Base-by-base conservation (phyloP, 2,113 vertebrate species). In the Spheniscus mendiculus region DNA sequence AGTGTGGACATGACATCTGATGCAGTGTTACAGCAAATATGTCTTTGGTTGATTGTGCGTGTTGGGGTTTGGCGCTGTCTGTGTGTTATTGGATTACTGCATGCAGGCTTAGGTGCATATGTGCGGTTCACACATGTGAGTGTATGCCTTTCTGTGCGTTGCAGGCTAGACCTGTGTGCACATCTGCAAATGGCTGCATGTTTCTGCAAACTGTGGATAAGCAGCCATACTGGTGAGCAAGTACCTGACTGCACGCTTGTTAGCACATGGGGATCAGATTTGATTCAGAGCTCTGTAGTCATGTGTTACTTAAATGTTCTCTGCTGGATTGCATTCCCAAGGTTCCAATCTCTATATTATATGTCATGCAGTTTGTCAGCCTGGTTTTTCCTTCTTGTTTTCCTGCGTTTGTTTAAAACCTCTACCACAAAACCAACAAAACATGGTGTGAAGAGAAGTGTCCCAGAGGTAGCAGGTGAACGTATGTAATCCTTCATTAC, bases 351-450 rank as follows among this genome's bases (percentile, higher is more conserved):
- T 83, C 40, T 76, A 4, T 22, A 16, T 56, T 30, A 3, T 78
- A 59, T 71, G 91, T 96, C 73, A 80, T 94, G 93, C 93, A 93
- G 70, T 95, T 93, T 96, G 87, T 97, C 96, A 97, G 87, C 56
- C 69, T 89, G 47, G 62, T 17, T 70, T 95, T 95, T 69, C 22
- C 53, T 89, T 87, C 79, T 96, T 8, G 70, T 95, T 94, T 91
- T 96, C 56, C 82, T 92, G 87, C 27, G 23, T 90, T 97, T 97
- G 90, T 97, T 95, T 95, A 94, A 89, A 97, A 82, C 53, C 65
- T 95, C 87, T 95, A 77, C 91, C 81, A 81, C 90, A 92, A 86
- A 92, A 16, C 40, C 83, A 80, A 92, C 88, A 88, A 87, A 94
- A 72, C 30, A 12, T 52, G 18, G 16, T 52, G 29, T 79, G 15